Base-by-base conservation (phyloP, 2,797 vertebrate species). In the Sebastes reedi region DNA sequence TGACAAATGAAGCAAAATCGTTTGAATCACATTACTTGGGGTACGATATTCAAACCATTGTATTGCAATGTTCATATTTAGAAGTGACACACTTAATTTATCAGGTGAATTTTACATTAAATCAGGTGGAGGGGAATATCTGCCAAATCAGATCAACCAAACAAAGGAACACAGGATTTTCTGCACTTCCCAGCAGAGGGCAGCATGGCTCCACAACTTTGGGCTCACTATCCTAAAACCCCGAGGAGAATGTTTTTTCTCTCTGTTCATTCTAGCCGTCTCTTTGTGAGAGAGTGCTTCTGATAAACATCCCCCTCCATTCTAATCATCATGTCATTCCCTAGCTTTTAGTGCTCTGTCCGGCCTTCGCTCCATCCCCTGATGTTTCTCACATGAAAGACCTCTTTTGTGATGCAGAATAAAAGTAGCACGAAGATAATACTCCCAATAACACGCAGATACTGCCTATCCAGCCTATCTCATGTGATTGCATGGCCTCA, bases 271-370 rank as follows among this genome's bases (percentile, higher is more conserved):
- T 92, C 81, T 54, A 73, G 82, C 86, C 83, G 50, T 94, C 80
- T 92, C 88, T 95, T 94, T 95, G 94, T 94, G 89, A 91, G 91
- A 91, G 90, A 93, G 92, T 93, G 86, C 87, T 87, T 91, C 89
- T 94, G 89, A 92, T 92, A 94, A 95, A 95, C 94, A 93, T 93
- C 88, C 91, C 88, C 91, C 88, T 92, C 89, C 85, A 91, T 94
- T 93, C 92, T 94, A 94, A 94, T 95, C 94, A 95, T 93, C 94
- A 90, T 95, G 94, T 94, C 94, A 93, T 94, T 93, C 91, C 89
- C 89, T 81, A 86, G 93, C 93, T 95, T 94, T 95, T 94, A 95
- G 93, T 93, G 88, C 89, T 90, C 87, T 84, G 90, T 94, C 91
- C 91, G 80, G 91, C 93, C 92, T 91, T 93, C 90, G 75, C 86